Percentiles rank a stretch among this genome's conserved stretches.
These are phyloP conservation scores for Daktulosphaira vitifoliae DNA, from an alignment of 1,140 invertebrate species.

Conservation along the genomic window DNA sequence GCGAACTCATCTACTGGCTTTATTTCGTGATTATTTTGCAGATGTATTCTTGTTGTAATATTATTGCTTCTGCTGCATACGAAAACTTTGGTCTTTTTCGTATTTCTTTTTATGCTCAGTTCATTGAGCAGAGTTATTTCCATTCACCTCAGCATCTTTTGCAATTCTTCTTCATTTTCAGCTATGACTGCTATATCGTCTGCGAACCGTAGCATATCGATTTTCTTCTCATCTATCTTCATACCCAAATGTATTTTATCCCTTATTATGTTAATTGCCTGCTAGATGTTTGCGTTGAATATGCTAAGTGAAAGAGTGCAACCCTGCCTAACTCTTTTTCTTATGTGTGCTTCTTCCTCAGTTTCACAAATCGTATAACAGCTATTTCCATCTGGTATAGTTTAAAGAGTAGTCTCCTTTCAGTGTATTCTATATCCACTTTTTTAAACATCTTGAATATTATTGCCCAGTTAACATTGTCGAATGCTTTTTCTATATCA, in stretches of 20 bases:
- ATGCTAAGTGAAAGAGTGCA: conserved; percentile 6
- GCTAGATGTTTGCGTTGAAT: conserved; percentile 10
- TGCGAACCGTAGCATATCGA: conserved; percentile 11
- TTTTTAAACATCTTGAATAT: conserved; percentile 3
- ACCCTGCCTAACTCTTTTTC: conserved; percentile 12
- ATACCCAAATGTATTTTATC: conserved; percentile 15
- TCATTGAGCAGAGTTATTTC: conserved; percentile 5
- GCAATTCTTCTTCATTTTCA: conserved; percentile 17
- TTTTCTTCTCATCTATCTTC: neutral
- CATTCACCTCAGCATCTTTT: conserved; percentile 10
- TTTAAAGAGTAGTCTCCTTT: conserved; percentile 9
- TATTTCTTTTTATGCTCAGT: conserved; percentile 27
- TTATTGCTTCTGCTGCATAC: conserved; percentile 1
- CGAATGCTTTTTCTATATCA: conserved; percentile 20
- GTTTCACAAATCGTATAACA: conserved; percentile 17
- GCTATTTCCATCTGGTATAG: conserved; percentile 33
- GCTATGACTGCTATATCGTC: conserved; percentile 21
- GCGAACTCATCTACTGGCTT: neutral
- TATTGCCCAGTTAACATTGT: conserved; percentile 11
- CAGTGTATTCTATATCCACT: conserved; percentile 4
- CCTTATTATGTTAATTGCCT: conserved; percentile 18
- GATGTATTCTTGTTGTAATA: neutral
- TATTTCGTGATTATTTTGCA: neutral
- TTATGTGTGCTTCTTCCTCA: conserved; percentile 14
- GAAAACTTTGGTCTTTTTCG: conserved; percentile 1